phyloP scores from a whole-genome alignment of 2,113 vertebrate genomes.

The Crotalus tigris region DNA sequence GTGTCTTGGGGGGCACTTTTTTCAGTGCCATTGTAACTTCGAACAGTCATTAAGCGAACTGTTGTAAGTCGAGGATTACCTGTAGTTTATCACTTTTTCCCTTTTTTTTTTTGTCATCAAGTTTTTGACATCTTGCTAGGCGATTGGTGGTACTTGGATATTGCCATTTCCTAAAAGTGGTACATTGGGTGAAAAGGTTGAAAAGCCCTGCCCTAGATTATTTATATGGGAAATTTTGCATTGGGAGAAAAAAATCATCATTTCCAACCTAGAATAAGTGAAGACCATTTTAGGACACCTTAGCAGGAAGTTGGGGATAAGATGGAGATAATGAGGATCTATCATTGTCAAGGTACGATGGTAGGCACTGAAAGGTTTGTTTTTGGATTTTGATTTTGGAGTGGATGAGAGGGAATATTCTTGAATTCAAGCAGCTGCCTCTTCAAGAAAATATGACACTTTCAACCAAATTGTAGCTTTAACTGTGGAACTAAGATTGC shows the following conservation, averaged over 20 bases:
- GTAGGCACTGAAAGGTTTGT: background rate
- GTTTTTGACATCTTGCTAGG: no score
- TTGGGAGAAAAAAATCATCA: background rate
- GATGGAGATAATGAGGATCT: background rate
- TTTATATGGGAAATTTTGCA: background rate
- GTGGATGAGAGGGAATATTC: background rate
- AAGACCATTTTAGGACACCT: background rate
- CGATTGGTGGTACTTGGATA: no score
- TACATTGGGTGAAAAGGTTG: no score
- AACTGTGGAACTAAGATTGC: background rate
- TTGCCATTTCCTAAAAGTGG: no score
- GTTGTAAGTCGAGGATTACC: no score
- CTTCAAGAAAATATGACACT: background rate
- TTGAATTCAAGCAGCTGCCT: background rate
- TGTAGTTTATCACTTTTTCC: no score
- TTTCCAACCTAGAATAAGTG: background rate
- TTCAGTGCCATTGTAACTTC: no score
- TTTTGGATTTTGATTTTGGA: background rate
- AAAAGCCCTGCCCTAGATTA: background rate
- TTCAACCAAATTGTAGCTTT: background rate
- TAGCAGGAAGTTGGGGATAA: background rate
- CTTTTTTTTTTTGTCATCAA: no score
- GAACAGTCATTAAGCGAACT: no score
- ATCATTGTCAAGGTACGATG: background rate
- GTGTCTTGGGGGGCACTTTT: no score